Evolutionary conservation across 2,888 invertebrate genomes (phyloP).

Genomic region (Idaea straminata): DNA sequence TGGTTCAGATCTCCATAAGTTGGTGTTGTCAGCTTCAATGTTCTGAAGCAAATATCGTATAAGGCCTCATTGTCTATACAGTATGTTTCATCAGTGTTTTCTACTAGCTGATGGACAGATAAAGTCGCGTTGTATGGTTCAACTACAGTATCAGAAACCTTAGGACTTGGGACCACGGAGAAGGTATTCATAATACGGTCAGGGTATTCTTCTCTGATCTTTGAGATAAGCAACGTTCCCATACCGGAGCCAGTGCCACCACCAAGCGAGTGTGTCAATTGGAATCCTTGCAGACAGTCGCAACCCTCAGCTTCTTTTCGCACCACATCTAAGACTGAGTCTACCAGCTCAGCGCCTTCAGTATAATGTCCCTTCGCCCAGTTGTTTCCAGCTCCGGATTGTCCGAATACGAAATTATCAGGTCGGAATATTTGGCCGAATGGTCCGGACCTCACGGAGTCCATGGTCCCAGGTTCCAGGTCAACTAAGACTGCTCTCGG

Average conservation of each 20-base stretch:
- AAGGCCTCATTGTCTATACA: conserved; percentile 89
- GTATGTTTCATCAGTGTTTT: conserved; percentile 83
- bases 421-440: conserved; percentile 87
- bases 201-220: conserved; percentile 87
- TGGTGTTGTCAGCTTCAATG: conserved; percentile 86
- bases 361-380: conserved; percentile 86
- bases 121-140: conserved; percentile 85
- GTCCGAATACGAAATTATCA: conserved; percentile 86
- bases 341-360: conserved; percentile 82
- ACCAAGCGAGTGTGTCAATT: conserved; percentile 84
- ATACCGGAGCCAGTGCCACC: conserved; percentile 89
- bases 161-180: conserved; percentile 86
- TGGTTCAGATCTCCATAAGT: conserved; percentile 88
- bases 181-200: conserved; percentile 87
- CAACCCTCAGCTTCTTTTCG: conserved; percentile 83
- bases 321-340: conserved; percentile 80
- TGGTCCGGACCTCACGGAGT: conserved; percentile 84
- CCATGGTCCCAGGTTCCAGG: conserved; percentile 78
- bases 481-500: conserved; percentile 66
- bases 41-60: conserved; percentile 89
- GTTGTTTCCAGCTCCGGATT: conserved; percentile 80
- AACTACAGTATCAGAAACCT: conserved; percentile 86
- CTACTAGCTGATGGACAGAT: conserved; percentile 83
- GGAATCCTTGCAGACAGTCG: conserved; percentile 84
- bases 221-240: conserved; percentile 85